These are phyloP conservation scores for Blera fallax DNA, from an alignment of 2,888 invertebrate genomes.

Conservation along the genomic window DNA sequence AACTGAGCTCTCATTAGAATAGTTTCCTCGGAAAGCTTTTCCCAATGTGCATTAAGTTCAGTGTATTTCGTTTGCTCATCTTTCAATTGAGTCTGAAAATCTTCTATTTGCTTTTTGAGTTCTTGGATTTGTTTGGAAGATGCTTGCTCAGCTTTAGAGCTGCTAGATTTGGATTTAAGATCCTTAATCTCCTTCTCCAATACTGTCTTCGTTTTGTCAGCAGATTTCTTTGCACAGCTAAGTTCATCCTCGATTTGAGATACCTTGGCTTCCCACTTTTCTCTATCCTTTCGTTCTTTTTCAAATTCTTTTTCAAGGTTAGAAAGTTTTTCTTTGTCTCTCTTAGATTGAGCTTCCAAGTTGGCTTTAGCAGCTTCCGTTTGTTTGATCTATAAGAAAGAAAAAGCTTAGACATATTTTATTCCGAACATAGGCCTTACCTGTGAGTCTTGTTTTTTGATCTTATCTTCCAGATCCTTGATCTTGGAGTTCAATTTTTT, in stretches of 20 bases:
- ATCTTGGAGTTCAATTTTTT: conserved; percentile 84
- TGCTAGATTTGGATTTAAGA: conserved; percentile 86
- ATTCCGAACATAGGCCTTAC: conserved; percentile 73
- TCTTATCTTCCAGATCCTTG: conserved; percentile 82
- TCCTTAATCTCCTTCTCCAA: conserved; percentile 90
- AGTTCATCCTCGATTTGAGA: conserved; percentile 85
- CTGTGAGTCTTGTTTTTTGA: conserved; percentile 82
- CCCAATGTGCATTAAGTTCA: conserved; percentile 91
- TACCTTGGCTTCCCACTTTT: conserved; percentile 86
- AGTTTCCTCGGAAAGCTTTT: conserved; percentile 92
- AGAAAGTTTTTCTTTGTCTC: conserved; percentile 82
- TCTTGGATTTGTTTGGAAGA: conserved; percentile 87
- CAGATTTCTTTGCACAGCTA: conserved; percentile 84
- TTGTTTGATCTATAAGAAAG: conserved; percentile 81
- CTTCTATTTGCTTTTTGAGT: conserved; percentile 82
- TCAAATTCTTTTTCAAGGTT: conserved; percentile 86
- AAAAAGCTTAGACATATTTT: neutral
- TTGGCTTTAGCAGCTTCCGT: conserved; percentile 82
- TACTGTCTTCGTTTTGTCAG: conserved; percentile 86
- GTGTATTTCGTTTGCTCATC: conserved; percentile 89
- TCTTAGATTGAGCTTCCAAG: conserved; percentile 82
- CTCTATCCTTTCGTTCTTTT: conserved; percentile 85
- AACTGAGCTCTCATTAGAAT: conserved; percentile 91
- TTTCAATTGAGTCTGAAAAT: conserved; percentile 86
- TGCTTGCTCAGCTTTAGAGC: conserved; percentile 85